Base-by-base conservation (phyloP, 2,888 invertebrate genomes). In the Perizoma affinitatum region DNA sequence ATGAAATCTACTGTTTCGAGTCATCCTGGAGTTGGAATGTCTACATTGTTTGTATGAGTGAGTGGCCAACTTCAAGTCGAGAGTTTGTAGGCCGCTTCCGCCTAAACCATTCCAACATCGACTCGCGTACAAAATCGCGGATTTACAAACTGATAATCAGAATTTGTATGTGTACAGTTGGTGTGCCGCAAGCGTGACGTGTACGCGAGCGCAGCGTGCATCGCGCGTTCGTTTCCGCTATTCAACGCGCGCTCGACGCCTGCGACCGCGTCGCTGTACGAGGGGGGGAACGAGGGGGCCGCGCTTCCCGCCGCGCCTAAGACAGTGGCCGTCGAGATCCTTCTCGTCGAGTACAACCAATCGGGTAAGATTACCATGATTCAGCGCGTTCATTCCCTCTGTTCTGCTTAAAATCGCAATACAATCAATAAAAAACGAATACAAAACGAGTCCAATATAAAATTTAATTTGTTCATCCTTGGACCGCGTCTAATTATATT, bases 181-280 rank as follows among this genome's bases (percentile, higher is more conserved):
- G 95, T 97, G 1, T 97, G 97, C 82, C 96, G 96, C 78, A 95
- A 95, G 67, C 91, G 93, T 43, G 96, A 97, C 80, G 93, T 96
- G 1, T 94, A 96, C 74, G 96, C 98, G 0, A 96, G 96, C 67
- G 97, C 95, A 0, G 95, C 96, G 82, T 96, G 96, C 6, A 94
- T 97, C 9, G 96, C 96, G 0, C 94, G 97, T 54, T 95, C 96
- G 9, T 96, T 96, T 82, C 97, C 97, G 7, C 87, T 95, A 54
- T 98, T 94, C 92, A 70, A 70, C 35, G 86, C 89, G 58, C 86
- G 90, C 44, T 83, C 88, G 1, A 63, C 74, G 22, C 59, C 47
- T 11, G 54, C 70, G 36, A 62, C 69, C 58, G 56, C 63, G 40
- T 38, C 61, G 11, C 9, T 49, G 11, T 9, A 11, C 34, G 54